Conservation (phyloP, 2,888 invertebrate species). For the Escarpia spicata region DNA sequence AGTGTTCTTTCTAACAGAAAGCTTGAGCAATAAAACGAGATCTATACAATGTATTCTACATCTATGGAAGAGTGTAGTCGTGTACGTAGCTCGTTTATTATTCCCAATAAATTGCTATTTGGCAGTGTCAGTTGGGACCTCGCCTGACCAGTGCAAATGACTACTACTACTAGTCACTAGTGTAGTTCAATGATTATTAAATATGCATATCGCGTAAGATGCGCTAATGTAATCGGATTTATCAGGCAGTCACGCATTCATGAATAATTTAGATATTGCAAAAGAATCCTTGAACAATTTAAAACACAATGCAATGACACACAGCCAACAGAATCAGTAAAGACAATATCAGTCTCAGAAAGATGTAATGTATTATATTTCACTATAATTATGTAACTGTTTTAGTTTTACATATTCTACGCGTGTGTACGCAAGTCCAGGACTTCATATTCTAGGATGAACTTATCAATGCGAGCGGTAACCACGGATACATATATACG, state of each 20-base stretch:
- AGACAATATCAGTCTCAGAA: too few species aligned
- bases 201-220: neutral
- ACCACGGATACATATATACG: conserved; percentile 1
- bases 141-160: neutral
- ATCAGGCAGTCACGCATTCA: neutral
- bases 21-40: too few species aligned
- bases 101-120: neutral
- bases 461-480: neutral
- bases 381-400: too few species aligned
- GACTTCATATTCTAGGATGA: neutral
- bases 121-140: neutral
- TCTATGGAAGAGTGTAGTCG: neutral
- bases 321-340: too few species aligned
- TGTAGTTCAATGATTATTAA: neutral
- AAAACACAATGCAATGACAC: too few species aligned
- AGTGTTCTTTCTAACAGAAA: too few species aligned
- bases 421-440: neutral
- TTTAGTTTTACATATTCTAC: too few species aligned
- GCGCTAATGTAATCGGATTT: neutral
- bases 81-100: neutral
- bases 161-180: too few species aligned
- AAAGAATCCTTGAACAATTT: neutral
- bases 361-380: too few species aligned
- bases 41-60: too few species aligned
- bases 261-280: neutral